Evolutionary conservation across 1,140 invertebrate genomes (phyloP), one percentile per base, ranked within the genome.

Genomic region (Zophobas atratus): DNA sequence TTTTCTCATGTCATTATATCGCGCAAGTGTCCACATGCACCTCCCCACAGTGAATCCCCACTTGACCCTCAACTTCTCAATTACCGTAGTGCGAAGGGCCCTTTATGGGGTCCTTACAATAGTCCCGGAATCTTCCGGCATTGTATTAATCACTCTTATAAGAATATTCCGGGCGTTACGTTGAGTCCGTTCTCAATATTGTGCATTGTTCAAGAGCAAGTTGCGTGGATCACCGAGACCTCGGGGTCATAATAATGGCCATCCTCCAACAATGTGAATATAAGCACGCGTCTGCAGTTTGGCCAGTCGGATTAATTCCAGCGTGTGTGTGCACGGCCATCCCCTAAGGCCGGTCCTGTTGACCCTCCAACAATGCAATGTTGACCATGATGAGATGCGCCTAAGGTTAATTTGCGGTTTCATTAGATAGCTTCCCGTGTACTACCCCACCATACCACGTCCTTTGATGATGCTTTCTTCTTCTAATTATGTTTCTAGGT

Each of bases 381-480:
- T 56, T 53, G 70, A 53, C 48, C 70, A 72, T 56, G 70, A 72
- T 51, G 51, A 56, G 48, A 72, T 72, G 51, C 51, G 70, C 70
- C 70, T 72, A 36, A 72, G 70, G 70, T 72, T 72, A 72, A 72
- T 72, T 72, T 72, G 70, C 70, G 70, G 70, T 72, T 72, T 72
- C 70, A 72, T 72, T 72, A 72, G 48, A 43, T 72, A 51, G 51
- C 48, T 72, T 72, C 36, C 70, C 70, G 51, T 72, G 48, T 72
- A 41, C 36, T 72, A 39, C 48, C 70, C 48, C 70, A 20, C 60
- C 3, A 20, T 41, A 43, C 20, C 20, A 20, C 60, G 60, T 67
- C 48, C 70, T 72, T 72, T 72, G 70, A 72, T 72, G 70, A 72
- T 72, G 70, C 70, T 51, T 72, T 72, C 70, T 72, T 72, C 60